These are phyloP conservation scores for Thryonomys swinderianus DNA, from an alignment of 2,113 vertebrate species.

Conservation along the genomic window DNA sequence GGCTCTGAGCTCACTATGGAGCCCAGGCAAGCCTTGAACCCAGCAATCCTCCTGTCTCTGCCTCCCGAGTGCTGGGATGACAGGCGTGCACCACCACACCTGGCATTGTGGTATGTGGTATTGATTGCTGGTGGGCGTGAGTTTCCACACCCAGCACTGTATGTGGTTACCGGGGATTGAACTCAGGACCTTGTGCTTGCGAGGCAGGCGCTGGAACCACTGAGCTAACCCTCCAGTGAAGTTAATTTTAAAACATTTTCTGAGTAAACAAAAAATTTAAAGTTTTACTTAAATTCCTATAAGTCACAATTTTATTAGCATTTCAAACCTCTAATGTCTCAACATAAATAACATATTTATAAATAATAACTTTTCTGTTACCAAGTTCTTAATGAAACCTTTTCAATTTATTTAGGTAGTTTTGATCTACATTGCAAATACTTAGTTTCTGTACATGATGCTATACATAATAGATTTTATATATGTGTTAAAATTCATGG, in stretches of 20 bases:
- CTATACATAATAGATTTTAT: not conserved
- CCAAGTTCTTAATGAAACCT: conserved; percentile 14
- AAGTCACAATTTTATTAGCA: conserved; percentile 40
- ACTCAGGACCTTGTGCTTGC: too few species aligned
- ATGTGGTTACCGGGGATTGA: too few species aligned
- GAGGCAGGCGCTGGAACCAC: too few species aligned
- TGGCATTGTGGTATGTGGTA: too few species aligned
- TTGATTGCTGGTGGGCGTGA: too few species aligned
- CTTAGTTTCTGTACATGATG: not conserved
- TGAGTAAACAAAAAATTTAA: conserved; percentile 12
- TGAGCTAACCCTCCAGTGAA: too few species aligned
- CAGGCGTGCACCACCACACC: too few species aligned
- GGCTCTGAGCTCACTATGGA: too few species aligned
- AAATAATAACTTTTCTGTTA: conserved; percentile 36
- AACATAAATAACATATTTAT: conserved; percentile 14
- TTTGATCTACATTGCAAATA: conserved; percentile 32
- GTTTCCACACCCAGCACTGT: too few species aligned
- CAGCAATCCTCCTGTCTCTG: too few species aligned
- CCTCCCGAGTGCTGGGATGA: too few species aligned
- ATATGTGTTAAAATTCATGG: conserved; percentile 36
- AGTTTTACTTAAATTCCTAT: conserved; percentile 17
- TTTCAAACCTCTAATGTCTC: not conserved
- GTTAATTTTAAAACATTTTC: conserved; percentile 47
- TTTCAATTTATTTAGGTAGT: conserved; percentile 19
- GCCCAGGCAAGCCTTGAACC: too few species aligned